Evolutionary conservation across 1,140 invertebrate genomes (phyloP).

Genomic region (Solenopsis fugax): DNA sequence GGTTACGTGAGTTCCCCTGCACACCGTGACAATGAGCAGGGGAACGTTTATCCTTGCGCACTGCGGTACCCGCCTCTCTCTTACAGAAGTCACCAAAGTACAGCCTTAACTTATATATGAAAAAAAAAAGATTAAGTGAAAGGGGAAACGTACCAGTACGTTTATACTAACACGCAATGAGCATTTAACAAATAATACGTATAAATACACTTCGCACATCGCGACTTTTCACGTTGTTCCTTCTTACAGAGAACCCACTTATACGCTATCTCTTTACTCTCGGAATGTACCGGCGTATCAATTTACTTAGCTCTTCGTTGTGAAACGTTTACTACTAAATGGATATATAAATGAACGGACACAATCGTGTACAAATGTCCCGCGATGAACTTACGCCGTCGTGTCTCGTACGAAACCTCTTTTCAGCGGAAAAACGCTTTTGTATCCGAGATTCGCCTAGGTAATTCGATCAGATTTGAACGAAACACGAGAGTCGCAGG

Average conservation of each 20-base stretch:
- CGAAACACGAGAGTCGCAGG: conserved; percentile 32
- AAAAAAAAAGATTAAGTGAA: conserved; percentile 31
- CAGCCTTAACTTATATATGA: conserved; percentile 28
- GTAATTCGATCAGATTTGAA: conserved; percentile 28
- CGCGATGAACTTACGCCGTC: conserved; percentile 38
- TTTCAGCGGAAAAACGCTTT: not conserved
- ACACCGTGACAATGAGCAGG: not conserved
- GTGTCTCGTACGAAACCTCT: conserved; percentile 34
- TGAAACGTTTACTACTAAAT: conserved; percentile 25
- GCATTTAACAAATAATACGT: conserved; percentile 77
- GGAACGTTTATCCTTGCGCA: not conserved
- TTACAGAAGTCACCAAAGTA: conserved; percentile 26
- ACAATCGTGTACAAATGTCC: conserved; percentile 36
- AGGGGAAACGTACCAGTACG: conserved; percentile 83
- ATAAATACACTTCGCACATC: conserved; percentile 65
- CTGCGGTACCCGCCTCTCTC: conserved; percentile 11
- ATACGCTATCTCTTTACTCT: conserved; percentile 48
- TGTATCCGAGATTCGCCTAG: not conserved
- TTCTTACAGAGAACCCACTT: conserved; percentile 44
- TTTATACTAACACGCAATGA: conserved; percentile 79
- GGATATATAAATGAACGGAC: conserved; percentile 55
- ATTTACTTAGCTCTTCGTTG: conserved; percentile 45
- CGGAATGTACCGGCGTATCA: conserved; percentile 63
- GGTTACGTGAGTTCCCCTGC: not conserved
- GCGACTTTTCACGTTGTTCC: not conserved